Percentiles rank a stretch among this genome's conserved stretches.
phyloP scores from a whole-genome alignment of 2,113 vertebrate species.

The Vireo altiloquus region DNA sequence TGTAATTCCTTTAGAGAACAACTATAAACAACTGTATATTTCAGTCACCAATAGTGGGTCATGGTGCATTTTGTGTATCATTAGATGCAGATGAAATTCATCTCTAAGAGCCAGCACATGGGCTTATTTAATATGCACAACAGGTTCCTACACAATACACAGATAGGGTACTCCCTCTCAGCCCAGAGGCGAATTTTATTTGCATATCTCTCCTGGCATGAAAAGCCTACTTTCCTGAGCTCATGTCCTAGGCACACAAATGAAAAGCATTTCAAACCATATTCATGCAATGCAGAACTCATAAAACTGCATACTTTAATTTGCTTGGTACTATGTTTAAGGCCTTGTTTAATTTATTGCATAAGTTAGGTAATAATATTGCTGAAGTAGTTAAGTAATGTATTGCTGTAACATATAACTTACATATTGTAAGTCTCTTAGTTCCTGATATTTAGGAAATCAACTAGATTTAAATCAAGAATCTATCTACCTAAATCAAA shows the following conservation, averaged over 20 bases:
- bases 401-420: no score
- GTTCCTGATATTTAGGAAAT: not conserved
- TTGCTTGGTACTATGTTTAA: not conserved
- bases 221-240: not conserved
- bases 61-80: not conserved
- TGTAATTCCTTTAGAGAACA: not conserved
- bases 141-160: not conserved
- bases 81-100: not conserved
- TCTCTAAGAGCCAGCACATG: not conserved
- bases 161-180: fast-evolving
- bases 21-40: not conserved
- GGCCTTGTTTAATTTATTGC: not conserved
- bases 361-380: not conserved
- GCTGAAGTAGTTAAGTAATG: not conserved
- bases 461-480: not conserved
- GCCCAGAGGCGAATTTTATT: not conserved
- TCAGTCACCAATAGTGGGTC: not conserved
- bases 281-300: not conserved
- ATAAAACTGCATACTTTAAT: not conserved
- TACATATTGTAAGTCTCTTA: not conserved
- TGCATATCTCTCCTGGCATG: not conserved
- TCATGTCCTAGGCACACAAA: not conserved
- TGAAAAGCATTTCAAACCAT: not conserved
- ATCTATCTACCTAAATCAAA: not conserved
- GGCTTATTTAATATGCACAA: not conserved